These are phyloP conservation scores for Drosophila nebulosa DNA, from an alignment of 1,140 invertebrate species.

Conservation along the genomic window DNA sequence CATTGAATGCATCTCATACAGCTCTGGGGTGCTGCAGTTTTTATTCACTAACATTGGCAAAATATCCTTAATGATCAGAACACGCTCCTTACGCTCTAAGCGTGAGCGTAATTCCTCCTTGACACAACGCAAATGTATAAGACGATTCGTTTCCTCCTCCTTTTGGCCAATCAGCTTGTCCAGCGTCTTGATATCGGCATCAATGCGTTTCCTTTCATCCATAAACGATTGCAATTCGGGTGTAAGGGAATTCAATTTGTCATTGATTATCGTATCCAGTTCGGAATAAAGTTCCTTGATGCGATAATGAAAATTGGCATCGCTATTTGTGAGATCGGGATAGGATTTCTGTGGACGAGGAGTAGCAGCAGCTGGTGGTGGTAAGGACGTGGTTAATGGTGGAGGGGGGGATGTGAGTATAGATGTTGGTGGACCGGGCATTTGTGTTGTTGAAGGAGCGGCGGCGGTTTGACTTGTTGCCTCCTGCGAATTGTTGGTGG, in stretches of 20 bases:
- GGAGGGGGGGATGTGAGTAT: not conserved
- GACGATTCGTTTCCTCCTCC: conserved; percentile 61
- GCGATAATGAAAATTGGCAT: conserved; percentile 52
- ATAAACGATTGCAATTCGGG: conserved; percentile 18
- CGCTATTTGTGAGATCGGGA: conserved; percentile 50
- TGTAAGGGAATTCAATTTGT: conserved; percentile 19
- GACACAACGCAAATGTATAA: conserved; percentile 40
- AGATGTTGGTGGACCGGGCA: not conserved
- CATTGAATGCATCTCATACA: conserved; percentile 42
- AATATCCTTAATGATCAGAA: conserved; percentile 37
- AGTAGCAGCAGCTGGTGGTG: not conserved
- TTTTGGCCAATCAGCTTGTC: conserved; percentile 41
- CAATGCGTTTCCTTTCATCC: conserved; percentile 35
- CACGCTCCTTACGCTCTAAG: conserved; percentile 37
- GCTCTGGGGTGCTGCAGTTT: conserved; percentile 37
- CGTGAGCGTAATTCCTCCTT: conserved; percentile 45
- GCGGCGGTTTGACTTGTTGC: not conserved
- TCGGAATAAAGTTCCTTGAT: conserved; percentile 41
- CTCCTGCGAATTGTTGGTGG: conserved; percentile 13
- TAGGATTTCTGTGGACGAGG: conserved; percentile 9
- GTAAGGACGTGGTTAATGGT: not conserved
- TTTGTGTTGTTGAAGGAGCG: not conserved
- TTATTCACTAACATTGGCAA: conserved; percentile 36
- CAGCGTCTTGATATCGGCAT: conserved; percentile 36
- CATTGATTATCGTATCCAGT: conserved; percentile 32